phyloP scores from a whole-genome alignment of 1,140 invertebrate species.

The Cephus cinctus region DNA sequence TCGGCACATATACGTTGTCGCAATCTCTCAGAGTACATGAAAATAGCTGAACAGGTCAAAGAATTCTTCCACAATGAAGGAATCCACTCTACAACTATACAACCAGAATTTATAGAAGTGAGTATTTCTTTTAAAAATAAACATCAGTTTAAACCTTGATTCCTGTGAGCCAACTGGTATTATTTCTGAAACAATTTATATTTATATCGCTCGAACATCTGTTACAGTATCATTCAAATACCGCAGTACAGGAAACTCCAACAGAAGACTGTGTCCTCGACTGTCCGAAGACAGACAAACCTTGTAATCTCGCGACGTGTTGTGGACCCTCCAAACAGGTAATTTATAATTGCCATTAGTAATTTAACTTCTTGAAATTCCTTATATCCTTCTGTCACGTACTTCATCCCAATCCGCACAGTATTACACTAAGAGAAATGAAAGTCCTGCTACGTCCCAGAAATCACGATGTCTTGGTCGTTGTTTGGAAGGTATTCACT shows the following conservation, averaged over 20 bases:
- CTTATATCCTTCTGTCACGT: background rate
- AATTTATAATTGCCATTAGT: constrained; percentile 21
- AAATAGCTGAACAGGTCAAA: constrained; percentile 91
- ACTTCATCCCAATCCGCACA: constrained; percentile 15
- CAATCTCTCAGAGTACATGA: constrained; percentile 87
- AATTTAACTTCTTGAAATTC: background rate
- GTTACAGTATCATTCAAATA: constrained; percentile 57
- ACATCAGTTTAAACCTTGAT: too few species aligned
- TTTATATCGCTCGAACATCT: too few species aligned
- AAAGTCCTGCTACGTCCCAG: constrained; percentile 15
- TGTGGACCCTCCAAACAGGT: constrained; percentile 72
- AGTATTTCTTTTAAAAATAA: too few species aligned
- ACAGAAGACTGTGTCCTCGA: constrained; percentile 77
- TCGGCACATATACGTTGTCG: constrained; percentile 90
- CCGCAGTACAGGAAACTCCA: constrained; percentile 52
- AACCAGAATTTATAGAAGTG: constrained; percentile 82
- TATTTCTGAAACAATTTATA: too few species aligned
- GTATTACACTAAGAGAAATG: constrained; percentile 31
- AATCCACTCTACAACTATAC: constrained; percentile 90
- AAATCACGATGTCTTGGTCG: constrained; percentile 32
- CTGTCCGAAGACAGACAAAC: constrained; percentile 80
- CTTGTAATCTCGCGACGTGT: constrained; percentile 82
- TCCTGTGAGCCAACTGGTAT: too few species aligned
- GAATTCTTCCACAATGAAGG: constrained; percentile 94
- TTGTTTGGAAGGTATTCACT: constrained; percentile 36